Evolutionary conservation across 1,140 invertebrate species (phyloP), one percentile per base, ranked within the genome.

Genomic region (Heterodera carotae): DNA sequence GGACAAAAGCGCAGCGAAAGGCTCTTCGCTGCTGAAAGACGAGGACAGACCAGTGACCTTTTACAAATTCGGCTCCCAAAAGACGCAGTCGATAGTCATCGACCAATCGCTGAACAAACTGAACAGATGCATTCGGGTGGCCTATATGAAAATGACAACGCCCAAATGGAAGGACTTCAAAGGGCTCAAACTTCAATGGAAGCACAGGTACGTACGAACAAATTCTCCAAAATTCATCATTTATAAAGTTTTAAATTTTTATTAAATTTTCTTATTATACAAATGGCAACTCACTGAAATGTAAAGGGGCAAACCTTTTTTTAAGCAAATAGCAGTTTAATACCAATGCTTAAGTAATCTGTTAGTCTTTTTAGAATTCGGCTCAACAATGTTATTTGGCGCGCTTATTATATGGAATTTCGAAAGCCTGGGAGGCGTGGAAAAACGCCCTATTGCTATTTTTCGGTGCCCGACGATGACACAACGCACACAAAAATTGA

Each of bases 121-220:
- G 29, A 87, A 87, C 62, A 87, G 83, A 81, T 87, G 85, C 69
- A 88, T 87, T 70, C 83, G 86, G 77, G 81, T 86, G 18, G 85
- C 85, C 43, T 87, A 87, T 74, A 86, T 86, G 86, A 87, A 81
- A 76, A 85, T 87, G 83, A 97, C 96, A 72, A 98, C 97, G 80
- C 97, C 97, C 79, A 98, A 97, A 92, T 99, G 97, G 97, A 99
- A 99, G 90, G 92, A 94, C 85, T 99, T 99, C 91, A 96, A 97
- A 91, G 97, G 97, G 72, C 92, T 99, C 81, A 93, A 95, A 84
- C 89, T 99, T 72, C 91, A 94, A 83, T 95, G 95, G 92, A 98
- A 98, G 88, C 95, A 98, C 90, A 97, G 62, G 62, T 66, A 29
- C 15, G 33, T 10, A 62, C 29, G n/a, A 27, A 22, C 7, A 27